These are phyloP conservation scores for Phymorhynchus buccinoides DNA, from an alignment of 1,140 invertebrate species.

Conservation along the genomic window DNA sequence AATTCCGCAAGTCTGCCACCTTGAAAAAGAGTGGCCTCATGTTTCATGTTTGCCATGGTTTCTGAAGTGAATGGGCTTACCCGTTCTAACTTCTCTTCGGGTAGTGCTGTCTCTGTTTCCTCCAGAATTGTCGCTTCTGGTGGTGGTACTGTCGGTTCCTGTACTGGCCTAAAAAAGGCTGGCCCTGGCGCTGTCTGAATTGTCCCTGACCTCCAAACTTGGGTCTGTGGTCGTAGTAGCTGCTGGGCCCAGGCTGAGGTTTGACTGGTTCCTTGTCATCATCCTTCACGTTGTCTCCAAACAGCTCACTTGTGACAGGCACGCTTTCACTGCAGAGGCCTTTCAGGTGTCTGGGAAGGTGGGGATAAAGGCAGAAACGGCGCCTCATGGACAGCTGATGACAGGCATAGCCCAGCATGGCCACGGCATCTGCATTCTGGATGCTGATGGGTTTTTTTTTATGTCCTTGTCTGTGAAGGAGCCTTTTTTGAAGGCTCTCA, in stretches of 20 bases:
- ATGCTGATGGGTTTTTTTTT: not conserved
- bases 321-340: not conserved
- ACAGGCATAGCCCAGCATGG: not conserved
- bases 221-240: not conserved
- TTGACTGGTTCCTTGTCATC: not conserved
- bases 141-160: not conserved
- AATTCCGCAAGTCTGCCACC: not conserved
- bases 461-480: not conserved
- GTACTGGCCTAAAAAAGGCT: not conserved
- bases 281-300: not conserved
- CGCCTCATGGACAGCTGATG: not conserved
- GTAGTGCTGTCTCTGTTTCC: not conserved
- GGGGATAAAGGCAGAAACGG: not conserved
- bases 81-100: not conserved
- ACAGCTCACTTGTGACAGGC: not conserved
- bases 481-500: not conserved
- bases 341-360: constrained; percentile 3
- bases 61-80: not conserved
- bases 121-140: not conserved
- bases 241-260: not conserved
- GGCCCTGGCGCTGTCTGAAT: not conserved
- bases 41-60: not conserved
- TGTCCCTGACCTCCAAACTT: not conserved
- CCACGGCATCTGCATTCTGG: not conserved
- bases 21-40: constrained; percentile 8